phyloP scores from a whole-genome alignment of 1,140 invertebrate species.

The Paracyclopina nana region DNA sequence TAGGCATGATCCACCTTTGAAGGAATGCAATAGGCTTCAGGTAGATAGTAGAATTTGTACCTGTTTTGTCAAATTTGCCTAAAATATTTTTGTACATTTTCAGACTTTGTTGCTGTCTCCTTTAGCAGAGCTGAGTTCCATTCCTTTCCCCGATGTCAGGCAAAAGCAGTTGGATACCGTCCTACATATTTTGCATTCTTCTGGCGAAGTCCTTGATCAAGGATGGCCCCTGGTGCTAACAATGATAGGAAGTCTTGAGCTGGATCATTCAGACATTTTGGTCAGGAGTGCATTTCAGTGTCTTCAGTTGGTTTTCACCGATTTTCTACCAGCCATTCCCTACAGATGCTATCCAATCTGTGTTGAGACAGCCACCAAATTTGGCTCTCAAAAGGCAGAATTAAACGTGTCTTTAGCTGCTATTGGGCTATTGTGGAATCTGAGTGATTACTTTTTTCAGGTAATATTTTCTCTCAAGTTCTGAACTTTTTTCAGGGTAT shows the following conservation, averaged over 20 bases:
- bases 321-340: slow-evolving; percentile 72
- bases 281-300: slow-evolving; percentile 12
- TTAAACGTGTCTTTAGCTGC: slow-evolving; percentile 95
- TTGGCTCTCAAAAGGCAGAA: slow-evolving; percentile 88
- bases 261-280: not conserved
- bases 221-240: slow-evolving; percentile 85
- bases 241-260: slow-evolving; percentile 75
- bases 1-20: slow-evolving; percentile 58
- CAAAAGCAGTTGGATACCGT: slow-evolving; percentile 88
- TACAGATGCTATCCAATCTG: slow-evolving; percentile 67
- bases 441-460: slow-evolving; percentile 88
- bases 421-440: slow-evolving; percentile 93
- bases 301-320: slow-evolving; percentile 85
- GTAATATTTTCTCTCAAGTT: slow-evolving; percentile 58
- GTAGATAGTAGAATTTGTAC: no score
- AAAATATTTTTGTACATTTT: slow-evolving; percentile 3
- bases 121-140: slow-evolving; percentile 65
- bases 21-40: slow-evolving; percentile 39
- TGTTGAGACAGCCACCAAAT: slow-evolving; percentile 82
- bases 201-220: slow-evolving; percentile 69
- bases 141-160: slow-evolving; percentile 74
- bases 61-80: slow-evolving; percentile 4
- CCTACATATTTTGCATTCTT: slow-evolving; percentile 70
- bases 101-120: slow-evolving; percentile 64
- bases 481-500: no score